A percentile compares a stretch with the other conserved stretches of the same genome.
These are phyloP conservation scores for Drosophila sproati DNA, from an alignment of 1,140 invertebrate species.

Conservation along the genomic window DNA sequence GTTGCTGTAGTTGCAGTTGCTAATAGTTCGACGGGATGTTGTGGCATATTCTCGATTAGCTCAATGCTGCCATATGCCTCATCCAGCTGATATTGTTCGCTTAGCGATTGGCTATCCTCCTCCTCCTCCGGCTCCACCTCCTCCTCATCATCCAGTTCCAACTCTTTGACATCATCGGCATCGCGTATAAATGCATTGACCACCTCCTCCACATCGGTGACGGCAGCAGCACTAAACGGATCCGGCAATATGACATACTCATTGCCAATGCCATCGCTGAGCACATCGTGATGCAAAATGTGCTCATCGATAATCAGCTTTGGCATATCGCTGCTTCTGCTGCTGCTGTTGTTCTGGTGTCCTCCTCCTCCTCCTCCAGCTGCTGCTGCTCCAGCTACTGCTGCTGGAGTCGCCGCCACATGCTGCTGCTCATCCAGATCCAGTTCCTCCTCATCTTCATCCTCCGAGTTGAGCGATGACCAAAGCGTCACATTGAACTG, in stretches of 20 bases:
- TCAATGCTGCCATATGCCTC: slow-evolving; percentile 69
- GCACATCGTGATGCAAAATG: slow-evolving; percentile 68
- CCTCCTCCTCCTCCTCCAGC: neutral
- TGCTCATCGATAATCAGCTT: slow-evolving; percentile 70
- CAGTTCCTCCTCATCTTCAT: slow-evolving; percentile 69
- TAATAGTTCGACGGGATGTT: slow-evolving; percentile 57
- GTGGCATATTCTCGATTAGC: slow-evolving; percentile 74
- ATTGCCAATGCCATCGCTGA: slow-evolving; percentile 72
- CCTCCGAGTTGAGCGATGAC: slow-evolving; percentile 72
- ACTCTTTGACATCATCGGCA: slow-evolving; percentile 11
- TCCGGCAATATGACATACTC: slow-evolving; percentile 78
- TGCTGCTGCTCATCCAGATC: slow-evolving; percentile 45
- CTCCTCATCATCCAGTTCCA: neutral
- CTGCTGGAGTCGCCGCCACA: neutral
- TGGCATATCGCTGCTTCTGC: slow-evolving; percentile 46
- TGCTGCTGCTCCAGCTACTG: neutral
- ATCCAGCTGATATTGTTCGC: slow-evolving; percentile 69
- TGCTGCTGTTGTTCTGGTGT: slow-evolving; percentile 2
- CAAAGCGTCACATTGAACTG: slow-evolving; percentile 75
- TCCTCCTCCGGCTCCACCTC: slow-evolving; percentile 45
- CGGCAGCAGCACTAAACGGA: slow-evolving; percentile 69
- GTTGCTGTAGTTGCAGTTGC: slow-evolving; percentile 4
- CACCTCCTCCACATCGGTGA: slow-evolving; percentile 74
- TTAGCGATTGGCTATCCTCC: slow-evolving; percentile 63
- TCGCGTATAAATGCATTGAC: slow-evolving; percentile 73